Evolutionary conservation across 2,113 vertebrate species (phyloP), one percentile per base, ranked within the genome.

Genomic region (Ophiodon elongatus): DNA sequence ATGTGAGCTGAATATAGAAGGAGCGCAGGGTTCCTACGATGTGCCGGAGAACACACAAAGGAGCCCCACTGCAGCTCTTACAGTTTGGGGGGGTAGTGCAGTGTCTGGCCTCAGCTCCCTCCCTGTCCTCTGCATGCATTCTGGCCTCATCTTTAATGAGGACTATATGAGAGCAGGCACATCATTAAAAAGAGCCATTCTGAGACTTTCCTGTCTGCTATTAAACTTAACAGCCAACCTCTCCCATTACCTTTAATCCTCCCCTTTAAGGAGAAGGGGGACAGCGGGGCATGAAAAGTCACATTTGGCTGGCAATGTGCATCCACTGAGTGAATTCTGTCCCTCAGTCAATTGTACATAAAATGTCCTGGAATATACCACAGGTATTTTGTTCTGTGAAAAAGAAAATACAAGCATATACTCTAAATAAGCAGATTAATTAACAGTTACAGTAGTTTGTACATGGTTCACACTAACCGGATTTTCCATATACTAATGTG

Each of bases 181-280:
- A 94, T 94, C 94, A 94, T 95, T 94, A 94, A 96, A 94, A 94
- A 94, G 90, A 91, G 84, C 84, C 91, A 91, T 92, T 94, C 87
- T 65, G 85, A 88, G 92, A 89, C 86, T 91, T 93, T 89, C 88
- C 89, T 88, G 90, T 92, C 88, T 85, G 85, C 92, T 88, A 93
- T 94, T 93, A 94, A 93, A 95, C 71, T 91, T 91, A 95, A 95
- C 88, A 93, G 72, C 91, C 90, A 85, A 88, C 90, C 94, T 94
- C 82, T 91, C 87, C 82, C 88, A 90, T 94, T 94, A 93, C 84
- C 82, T 94, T 94, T 92, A 85, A 93, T 94, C 87, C 93, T 91
- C 77, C 76, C 76, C 85, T 89, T 92, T 89, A 85, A 92, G 80
- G 85, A 90, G 87, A 76, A 74, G 78, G 71, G 85, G 86, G 85